phyloP scores from a whole-genome alignment of 2,113 vertebrate genomes.

The Aegithalos caudatus region DNA sequence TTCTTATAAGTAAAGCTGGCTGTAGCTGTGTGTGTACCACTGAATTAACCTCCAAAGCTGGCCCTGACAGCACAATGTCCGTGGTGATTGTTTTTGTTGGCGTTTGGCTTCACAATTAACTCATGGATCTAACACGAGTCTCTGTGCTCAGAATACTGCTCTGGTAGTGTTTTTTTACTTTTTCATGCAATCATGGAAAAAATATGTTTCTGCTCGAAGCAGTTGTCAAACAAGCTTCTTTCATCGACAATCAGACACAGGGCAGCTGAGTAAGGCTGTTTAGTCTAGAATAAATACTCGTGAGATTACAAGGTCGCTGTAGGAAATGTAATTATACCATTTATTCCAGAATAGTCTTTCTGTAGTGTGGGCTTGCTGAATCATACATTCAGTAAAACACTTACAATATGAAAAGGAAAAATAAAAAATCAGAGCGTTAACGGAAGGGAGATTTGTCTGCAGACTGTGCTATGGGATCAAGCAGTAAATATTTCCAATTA shows the following conservation, averaged over 20 bases:
- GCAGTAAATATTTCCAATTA: background rate
- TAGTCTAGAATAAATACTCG: slow-evolving; percentile 89
- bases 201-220: slow-evolving; percentile 83
- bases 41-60: slow-evolving; percentile 81
- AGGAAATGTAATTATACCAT: slow-evolving; percentile 84
- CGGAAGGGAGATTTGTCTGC: background rate
- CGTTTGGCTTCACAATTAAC: slow-evolving; percentile 80
- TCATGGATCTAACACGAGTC: slow-evolving; percentile 81
- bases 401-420: background rate
- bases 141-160: slow-evolving; percentile 76
- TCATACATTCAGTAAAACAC: slow-evolving; percentile 63
- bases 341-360: slow-evolving; percentile 74
- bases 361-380: slow-evolving; percentile 57
- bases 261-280: slow-evolving; percentile 91
- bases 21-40: slow-evolving; percentile 26
- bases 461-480: background rate
- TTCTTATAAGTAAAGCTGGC: slow-evolving; percentile 54
- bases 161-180: slow-evolving; percentile 79
- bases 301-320: slow-evolving; percentile 80
- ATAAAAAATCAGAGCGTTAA: background rate
- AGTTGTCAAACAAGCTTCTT: slow-evolving; percentile 88
- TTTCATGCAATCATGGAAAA: slow-evolving; percentile 86
- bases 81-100: slow-evolving; percentile 88
- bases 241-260: slow-evolving; percentile 84
- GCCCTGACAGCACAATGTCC: slow-evolving; percentile 78